phyloP scores from a whole-genome alignment of 2,888 invertebrate species.

The Andricus curvator region DNA sequence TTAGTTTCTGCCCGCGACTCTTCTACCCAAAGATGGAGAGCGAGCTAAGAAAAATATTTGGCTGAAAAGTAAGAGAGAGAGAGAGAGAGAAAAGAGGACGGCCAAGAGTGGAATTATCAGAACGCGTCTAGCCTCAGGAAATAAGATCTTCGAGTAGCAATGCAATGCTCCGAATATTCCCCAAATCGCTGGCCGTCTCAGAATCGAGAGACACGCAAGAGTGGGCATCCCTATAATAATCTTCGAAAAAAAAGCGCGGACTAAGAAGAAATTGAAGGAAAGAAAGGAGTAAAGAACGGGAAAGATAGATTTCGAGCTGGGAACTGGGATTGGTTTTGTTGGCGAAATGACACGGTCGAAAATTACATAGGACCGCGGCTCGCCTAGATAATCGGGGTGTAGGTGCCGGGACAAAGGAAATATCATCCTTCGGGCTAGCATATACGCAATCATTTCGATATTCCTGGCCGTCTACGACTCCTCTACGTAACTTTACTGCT shows the following conservation, averaged over 20 bases:
- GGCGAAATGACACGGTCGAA: conserved; percentile 72
- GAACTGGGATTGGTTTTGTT: conserved; percentile 49
- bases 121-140: conserved; percentile 49
- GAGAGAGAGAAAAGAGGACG: not conserved
- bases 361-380: conserved; percentile 67
- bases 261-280: conserved; percentile 18
- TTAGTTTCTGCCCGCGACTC: conserved; percentile 8
- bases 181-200: conserved; percentile 69
- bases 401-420: conserved; percentile 42
- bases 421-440: conserved; percentile 44
- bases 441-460: conserved; percentile 45
- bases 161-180: conserved; percentile 75
- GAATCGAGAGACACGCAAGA: conserved; percentile 56
- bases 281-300: not conserved
- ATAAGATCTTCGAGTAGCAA: conserved; percentile 45
- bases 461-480: conserved; percentile 6
- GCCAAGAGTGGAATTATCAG: conserved; percentile 35
- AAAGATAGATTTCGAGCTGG: conserved; percentile 22
- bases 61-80: not conserved
- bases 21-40: not conserved
- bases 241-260: conserved; percentile 44
- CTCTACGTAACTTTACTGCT: not conserved
- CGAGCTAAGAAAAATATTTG: conserved; percentile 4
- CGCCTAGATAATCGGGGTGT: conserved; percentile 47
- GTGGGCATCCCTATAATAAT: conserved; percentile 52